These are phyloP conservation scores for Chaetorhynchus papuensis DNA, from an alignment of 2,113 vertebrate species.

Conservation along the genomic window DNA sequence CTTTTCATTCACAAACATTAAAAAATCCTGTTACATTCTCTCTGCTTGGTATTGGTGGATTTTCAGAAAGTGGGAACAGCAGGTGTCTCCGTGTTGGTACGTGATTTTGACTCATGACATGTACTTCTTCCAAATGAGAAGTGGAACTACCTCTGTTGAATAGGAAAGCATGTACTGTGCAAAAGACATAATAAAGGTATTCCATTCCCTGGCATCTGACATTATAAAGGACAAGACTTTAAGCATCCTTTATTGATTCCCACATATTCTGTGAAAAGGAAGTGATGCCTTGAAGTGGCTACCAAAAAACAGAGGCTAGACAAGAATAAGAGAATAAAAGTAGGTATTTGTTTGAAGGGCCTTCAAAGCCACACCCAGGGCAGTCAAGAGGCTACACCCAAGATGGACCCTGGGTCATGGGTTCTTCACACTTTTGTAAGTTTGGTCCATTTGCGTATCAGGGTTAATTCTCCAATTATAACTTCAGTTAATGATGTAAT, in stretches of 20 bases:
- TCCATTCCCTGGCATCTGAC: neutral
- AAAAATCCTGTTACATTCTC: neutral
- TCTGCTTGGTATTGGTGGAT: neutral
- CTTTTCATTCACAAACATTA: neutral
- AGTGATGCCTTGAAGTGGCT: neutral
- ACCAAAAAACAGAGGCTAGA: neutral
- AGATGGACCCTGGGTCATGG: neutral
- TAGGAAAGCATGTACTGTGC: neutral
- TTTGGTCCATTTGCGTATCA: neutral
- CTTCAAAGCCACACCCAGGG: neutral
- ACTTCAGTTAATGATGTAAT: neutral
- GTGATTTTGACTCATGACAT: neutral
- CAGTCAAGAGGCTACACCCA: neutral
- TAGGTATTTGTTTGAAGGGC: neutral
- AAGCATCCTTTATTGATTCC: neutral
- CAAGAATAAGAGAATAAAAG: neutral
- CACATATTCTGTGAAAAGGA: neutral
- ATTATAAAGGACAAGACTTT: neutral
- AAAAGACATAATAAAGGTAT: neutral
- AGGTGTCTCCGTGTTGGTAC: fast-evolving
- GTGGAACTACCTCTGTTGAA: neutral
- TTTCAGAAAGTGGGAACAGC: neutral
- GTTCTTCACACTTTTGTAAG: neutral
- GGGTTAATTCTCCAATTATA: neutral
- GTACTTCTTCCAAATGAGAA: neutral